These are phyloP conservation scores for Montipora capitata DNA, from an alignment of 92 coral and sea anemone genomes.

Conservation along the genomic window DNA sequence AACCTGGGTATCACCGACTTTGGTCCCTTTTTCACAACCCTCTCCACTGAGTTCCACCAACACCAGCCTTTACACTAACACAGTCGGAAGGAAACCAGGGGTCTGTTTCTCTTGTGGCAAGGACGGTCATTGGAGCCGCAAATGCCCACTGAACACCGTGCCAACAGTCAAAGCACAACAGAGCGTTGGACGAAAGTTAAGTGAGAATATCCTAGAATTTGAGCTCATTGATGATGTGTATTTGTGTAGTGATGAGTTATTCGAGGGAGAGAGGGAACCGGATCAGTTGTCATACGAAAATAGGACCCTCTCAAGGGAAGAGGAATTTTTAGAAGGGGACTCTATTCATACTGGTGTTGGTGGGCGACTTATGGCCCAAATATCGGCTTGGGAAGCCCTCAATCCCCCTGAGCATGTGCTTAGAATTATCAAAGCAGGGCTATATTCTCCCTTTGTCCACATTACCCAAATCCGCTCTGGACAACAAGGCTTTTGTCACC, in stretches of 20 bases:
- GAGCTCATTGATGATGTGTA: too few relatives aligned
- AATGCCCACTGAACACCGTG: conserved; percentile 64
- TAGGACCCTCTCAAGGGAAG: background rate
- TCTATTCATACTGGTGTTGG: too few relatives aligned
- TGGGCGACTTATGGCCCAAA: conserved; percentile 26
- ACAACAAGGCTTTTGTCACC: conserved; percentile 38
- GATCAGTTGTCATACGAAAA: conserved; percentile 2
- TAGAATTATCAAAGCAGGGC: conserved; percentile 46
- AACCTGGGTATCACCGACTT: conserved; percentile 17
- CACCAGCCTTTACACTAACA: background rate
- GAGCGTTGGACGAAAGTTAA: conserved; percentile 56
- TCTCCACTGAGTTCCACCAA: conserved; percentile 5
- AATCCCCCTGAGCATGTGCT: conserved; percentile 51
- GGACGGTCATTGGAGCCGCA: conserved; percentile 62
- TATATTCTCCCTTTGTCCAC: conserved; percentile 66
- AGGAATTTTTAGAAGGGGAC: too few relatives aligned
- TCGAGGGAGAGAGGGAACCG: conserved; percentile 15
- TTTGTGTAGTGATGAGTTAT: background rate
- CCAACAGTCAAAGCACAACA: conserved; percentile 15
- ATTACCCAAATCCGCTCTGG: conserved; percentile 63
- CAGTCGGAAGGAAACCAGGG: conserved; percentile 5
- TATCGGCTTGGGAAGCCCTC: conserved; percentile 50
- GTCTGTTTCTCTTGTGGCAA: conserved; percentile 69
- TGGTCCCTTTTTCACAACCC: conserved; percentile 35
- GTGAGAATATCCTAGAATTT: conserved; percentile 12